These are phyloP conservation scores for Mormyrus lacerda DNA, from an alignment of 2,113 vertebrate genomes.

Conservation along the genomic window DNA sequence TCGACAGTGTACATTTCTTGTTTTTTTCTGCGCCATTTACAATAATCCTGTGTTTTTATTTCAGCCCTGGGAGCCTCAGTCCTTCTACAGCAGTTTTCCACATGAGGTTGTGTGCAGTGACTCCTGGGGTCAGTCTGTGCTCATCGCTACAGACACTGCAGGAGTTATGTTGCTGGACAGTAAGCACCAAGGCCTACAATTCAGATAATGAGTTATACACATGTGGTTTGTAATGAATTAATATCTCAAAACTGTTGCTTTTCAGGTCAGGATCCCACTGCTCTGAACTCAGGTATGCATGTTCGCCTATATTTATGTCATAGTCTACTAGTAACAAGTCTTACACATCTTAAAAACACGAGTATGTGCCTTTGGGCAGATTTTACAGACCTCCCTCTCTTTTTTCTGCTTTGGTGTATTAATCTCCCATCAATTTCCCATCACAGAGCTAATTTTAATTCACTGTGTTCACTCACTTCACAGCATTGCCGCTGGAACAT, in stretches of 20 bases:
- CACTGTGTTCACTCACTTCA: neutral
- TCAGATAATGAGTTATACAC: neutral
- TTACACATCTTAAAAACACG: neutral
- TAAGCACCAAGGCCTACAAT: constrained; percentile 32
- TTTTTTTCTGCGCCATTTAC: neutral
- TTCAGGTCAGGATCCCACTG: constrained; percentile 41
- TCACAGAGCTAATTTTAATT: constrained; percentile 8
- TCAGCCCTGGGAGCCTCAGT: constrained; percentile 96
- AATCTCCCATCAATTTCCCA: constrained; percentile 4
- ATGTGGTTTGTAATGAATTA: neutral
- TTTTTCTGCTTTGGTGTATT: neutral
- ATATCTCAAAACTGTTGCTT: constrained; percentile 5
- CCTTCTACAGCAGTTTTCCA: constrained; percentile 88
- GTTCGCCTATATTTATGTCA: neutral
- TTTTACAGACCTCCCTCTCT: neutral
- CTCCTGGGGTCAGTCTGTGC: constrained; percentile 91
- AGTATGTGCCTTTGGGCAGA: neutral
- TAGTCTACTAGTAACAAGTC: neutral
- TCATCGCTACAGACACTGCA: constrained; percentile 82
- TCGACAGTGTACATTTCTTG: neutral
- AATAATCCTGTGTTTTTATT: constrained; percentile 22
- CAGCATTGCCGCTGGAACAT: neutral
- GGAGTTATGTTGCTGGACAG: constrained; percentile 81
- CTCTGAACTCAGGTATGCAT: constrained; percentile 19
- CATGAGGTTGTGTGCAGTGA: constrained; percentile 86